phyloP scores from a whole-genome alignment of 2,797 vertebrate genomes.

The Acridotheres tristis region DNA sequence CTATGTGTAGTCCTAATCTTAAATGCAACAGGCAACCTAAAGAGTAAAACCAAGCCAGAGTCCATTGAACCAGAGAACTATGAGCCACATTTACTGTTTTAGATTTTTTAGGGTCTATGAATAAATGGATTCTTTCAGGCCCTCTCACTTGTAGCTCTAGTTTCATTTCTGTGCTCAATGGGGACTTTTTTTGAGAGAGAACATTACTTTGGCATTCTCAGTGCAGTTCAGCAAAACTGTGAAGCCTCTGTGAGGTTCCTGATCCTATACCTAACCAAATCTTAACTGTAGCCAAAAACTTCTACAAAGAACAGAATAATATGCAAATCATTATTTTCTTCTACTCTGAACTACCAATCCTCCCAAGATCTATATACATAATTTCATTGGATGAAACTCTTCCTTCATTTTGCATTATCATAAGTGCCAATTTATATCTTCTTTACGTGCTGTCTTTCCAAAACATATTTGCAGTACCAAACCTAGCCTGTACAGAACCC shows the following conservation, averaged over 20 bases:
- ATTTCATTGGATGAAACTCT: neutral
- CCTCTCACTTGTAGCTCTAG: neutral
- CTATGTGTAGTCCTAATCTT: neutral
- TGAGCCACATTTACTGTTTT: neutral
- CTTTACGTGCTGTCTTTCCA: neutral
- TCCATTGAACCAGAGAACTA: neutral
- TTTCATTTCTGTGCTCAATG: fast-evolving
- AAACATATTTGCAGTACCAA: neutral
- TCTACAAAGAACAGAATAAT: neutral
- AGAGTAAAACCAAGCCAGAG: neutral
- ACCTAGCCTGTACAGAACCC: neutral
- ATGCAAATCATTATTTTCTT: neutral
- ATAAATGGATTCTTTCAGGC: neutral
- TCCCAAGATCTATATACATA: neutral
- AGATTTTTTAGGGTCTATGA: neutral
- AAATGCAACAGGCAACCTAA: neutral
- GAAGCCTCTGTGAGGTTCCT: neutral
- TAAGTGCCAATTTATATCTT: neutral
- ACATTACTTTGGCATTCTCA: neutral
- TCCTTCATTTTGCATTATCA: neutral
- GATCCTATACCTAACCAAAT: neutral
- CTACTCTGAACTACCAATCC: neutral
- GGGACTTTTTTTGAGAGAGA: neutral
- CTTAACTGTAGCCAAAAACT: neutral
- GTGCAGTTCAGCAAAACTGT: neutral